phyloP scores from a whole-genome alignment of 2,888 invertebrate genomes.

The Cephus sareptanus region DNA sequence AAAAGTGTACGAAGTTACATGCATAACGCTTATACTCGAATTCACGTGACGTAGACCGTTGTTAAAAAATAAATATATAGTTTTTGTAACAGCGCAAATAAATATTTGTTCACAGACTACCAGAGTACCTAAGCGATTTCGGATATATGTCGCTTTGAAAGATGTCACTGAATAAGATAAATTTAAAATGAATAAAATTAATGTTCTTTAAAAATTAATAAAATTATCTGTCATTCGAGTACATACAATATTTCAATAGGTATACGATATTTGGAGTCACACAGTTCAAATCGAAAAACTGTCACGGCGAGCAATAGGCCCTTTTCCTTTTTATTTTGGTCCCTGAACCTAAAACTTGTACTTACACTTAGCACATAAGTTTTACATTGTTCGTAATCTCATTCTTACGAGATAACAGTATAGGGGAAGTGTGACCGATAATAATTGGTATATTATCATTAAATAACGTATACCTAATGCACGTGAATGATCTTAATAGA shows the following conservation, averaged over 20 bases:
- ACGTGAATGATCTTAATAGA: not conserved
- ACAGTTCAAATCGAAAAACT: not conserved
- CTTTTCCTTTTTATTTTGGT: constrained; percentile 33
- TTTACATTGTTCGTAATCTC: constrained; percentile 6
- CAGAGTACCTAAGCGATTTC: not conserved
- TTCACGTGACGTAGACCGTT: not conserved
- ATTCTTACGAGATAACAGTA: not conserved
- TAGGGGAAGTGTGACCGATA: not conserved
- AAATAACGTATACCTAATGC: not conserved
- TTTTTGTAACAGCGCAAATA: constrained; percentile 30
- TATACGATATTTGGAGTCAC: not conserved
- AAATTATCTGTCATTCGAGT: not conserved
- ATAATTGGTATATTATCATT: constrained; percentile 3
- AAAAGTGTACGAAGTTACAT: constrained; percentile 30
- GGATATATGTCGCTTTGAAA: not conserved
- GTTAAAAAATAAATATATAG: constrained; percentile 9
- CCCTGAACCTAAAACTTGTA: constrained; percentile 54
- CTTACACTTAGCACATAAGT: constrained; percentile 31
- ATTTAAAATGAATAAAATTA: not conserved
- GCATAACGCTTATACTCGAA: constrained; percentile 12
- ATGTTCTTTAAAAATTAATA: not conserved
- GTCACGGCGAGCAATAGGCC: constrained; percentile 3
- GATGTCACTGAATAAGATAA: not conserved
- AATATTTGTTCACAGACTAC: constrained; percentile 5
- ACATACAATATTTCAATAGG: not conserved